Conservation (phyloP, 2,797 vertebrate species). For the Pipistrellus pygmaeus region DNA sequence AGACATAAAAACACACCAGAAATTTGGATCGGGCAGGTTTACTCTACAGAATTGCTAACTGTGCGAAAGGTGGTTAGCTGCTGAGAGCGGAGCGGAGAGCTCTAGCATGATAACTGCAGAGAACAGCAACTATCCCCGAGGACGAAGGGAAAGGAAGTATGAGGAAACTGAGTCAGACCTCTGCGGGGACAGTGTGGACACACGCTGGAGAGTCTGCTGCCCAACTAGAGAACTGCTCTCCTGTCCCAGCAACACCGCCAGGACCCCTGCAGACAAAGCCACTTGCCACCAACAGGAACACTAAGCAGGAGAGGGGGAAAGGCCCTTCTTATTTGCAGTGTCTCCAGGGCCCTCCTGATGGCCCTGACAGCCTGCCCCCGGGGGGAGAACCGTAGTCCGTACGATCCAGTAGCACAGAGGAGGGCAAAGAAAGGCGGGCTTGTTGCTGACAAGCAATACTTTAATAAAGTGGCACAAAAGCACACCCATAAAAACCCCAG, state of each 20-base stretch:
- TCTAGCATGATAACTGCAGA: not conserved
- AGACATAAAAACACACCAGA: not conserved
- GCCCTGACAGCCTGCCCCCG: not conserved
- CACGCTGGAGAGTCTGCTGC: not conserved
- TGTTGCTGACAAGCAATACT: not conserved
- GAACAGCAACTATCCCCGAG: not conserved
- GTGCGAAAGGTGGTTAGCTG: not conserved
- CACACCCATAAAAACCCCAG: not conserved
- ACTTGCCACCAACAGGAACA: not conserved
- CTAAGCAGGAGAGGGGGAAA: not conserved
- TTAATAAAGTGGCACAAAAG: constrained; percentile 8
- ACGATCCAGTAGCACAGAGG: not conserved
- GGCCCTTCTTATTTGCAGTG: not conserved
- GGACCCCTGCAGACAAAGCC: not conserved
- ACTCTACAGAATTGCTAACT: not conserved
- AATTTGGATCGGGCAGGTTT: not conserved
- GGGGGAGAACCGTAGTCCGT: not conserved
- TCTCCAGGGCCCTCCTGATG: not conserved
- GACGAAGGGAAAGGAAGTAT: not conserved
- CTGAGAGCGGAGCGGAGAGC: not conserved
- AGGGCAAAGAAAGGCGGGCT: not conserved
- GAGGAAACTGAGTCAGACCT: not conserved
- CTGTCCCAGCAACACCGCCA: not conserved
- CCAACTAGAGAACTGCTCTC: not conserved
- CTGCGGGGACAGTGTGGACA: not conserved